Conservation (phyloP, 2,113 vertebrate genomes). For the Dunckerocampus dactyliophorus region DNA sequence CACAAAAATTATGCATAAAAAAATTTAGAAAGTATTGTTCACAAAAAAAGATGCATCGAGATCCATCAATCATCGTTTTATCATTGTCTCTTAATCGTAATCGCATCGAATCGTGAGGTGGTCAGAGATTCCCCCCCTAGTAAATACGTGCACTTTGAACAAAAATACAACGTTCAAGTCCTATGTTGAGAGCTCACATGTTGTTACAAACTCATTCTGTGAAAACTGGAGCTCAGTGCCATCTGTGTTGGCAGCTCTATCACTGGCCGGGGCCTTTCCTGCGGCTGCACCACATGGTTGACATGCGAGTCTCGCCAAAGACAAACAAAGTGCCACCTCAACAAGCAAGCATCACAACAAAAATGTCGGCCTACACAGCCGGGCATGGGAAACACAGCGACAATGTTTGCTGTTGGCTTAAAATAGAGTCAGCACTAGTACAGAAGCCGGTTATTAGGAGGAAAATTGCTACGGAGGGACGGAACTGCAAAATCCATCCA, state of each 20-base stretch:
- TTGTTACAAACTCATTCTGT: background rate
- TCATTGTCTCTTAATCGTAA: too few species aligned
- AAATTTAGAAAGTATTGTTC: too few species aligned
- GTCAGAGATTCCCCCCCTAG: too few species aligned
- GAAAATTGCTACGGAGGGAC: slow-evolving; percentile 25
- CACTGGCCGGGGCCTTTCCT: slow-evolving; percentile 14
- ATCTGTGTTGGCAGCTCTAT: slow-evolving; percentile 46
- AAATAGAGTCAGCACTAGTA: slow-evolving; percentile 51
- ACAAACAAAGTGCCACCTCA: slow-evolving; percentile 18
- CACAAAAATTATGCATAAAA: too few species aligned
- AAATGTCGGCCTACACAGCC: background rate
- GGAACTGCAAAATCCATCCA: too few species aligned
- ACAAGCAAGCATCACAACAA: slow-evolving; percentile 15
- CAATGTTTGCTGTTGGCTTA: slow-evolving; percentile 35
- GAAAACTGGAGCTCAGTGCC: slow-evolving; percentile 23
- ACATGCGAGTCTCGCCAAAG: slow-evolving; percentile 29
- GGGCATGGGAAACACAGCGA: slow-evolving; percentile 13
- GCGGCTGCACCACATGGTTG: slow-evolving; percentile 47
- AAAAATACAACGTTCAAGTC: background rate
- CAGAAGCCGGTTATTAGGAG: slow-evolving; percentile 50
- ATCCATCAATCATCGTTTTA: too few species aligned
- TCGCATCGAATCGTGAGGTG: too few species aligned
- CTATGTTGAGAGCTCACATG: background rate
- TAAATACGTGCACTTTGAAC: background rate
- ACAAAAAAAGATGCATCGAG: too few species aligned